phyloP scores from a whole-genome alignment of 2,888 invertebrate species.

The Phragmatobia fuliginosa region DNA sequence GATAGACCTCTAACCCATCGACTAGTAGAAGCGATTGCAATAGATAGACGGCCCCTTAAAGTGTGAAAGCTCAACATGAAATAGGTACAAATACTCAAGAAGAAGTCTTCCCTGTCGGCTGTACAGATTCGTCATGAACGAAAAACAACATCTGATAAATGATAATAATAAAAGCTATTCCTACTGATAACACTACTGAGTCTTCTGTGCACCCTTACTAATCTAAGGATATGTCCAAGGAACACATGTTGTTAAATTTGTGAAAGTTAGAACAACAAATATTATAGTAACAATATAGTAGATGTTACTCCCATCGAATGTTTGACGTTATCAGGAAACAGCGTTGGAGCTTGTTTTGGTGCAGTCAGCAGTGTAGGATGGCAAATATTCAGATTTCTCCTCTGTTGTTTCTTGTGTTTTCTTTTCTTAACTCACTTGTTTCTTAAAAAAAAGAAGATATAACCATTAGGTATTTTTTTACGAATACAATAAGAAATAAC shows the following conservation, averaged over 20 bases:
- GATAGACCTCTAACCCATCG: slow-evolving; percentile 6
- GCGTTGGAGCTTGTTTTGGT: background rate
- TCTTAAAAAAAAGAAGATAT: background rate
- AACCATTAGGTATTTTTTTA: background rate
- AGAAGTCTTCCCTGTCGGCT: slow-evolving; percentile 18
- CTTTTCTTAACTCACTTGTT: background rate
- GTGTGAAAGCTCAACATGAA: slow-evolving; percentile 12
- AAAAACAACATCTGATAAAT: slow-evolving; percentile 12
- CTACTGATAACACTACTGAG: background rate
- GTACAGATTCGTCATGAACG: slow-evolving; percentile 10
- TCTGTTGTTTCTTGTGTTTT: background rate
- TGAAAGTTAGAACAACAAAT: background rate
- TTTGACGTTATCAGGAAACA: background rate
- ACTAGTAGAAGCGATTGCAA: slow-evolving; percentile 7
- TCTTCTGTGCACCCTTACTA: background rate
- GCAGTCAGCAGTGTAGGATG: background rate
- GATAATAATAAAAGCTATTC: background rate
- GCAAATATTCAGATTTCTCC: background rate
- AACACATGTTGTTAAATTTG: background rate
- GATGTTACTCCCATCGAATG: background rate
- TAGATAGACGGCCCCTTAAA: slow-evolving; percentile 6
- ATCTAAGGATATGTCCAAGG: background rate
- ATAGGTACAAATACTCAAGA: slow-evolving; percentile 4
- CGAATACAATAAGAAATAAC: background rate
- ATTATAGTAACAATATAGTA: background rate